Conservation (phyloP, 2,797 vertebrate species). For the Anableps anableps region DNA sequence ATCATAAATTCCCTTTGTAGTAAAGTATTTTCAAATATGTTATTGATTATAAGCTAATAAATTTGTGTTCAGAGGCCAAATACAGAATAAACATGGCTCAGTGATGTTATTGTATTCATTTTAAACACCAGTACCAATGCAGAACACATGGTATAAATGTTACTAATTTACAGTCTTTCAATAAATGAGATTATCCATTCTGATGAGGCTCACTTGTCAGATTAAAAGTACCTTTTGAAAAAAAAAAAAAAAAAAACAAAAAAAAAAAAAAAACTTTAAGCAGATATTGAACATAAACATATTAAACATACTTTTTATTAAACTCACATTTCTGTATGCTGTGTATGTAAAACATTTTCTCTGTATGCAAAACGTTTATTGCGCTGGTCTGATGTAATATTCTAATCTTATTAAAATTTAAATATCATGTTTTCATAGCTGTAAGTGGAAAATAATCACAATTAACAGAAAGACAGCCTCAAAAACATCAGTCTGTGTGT, state of each 20-base stretch:
- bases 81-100: no score
- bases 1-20: no score
- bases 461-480: neutral
- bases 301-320: neutral
- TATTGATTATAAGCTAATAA: no score
- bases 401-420: neutral
- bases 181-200: no score
- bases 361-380: neutral
- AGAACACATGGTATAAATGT: neutral
- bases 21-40: no score
- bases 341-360: no score
- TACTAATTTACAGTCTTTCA: neutral
- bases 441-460: neutral
- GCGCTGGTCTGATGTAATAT: neutral
- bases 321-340: neutral
- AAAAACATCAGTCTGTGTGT: neutral
- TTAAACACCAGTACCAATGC: neutral
- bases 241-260: neutral
- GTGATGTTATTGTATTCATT: no score
- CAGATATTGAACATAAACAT: neutral
- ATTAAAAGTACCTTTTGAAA: neutral
- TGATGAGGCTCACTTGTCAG: neutral
- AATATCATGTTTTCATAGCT: neutral
- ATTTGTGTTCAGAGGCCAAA: no score
- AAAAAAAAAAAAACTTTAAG: neutral